These are phyloP conservation scores for Coregonus sp. DNA, from an alignment of 2,797 vertebrate species.

Conservation along the genomic window DNA sequence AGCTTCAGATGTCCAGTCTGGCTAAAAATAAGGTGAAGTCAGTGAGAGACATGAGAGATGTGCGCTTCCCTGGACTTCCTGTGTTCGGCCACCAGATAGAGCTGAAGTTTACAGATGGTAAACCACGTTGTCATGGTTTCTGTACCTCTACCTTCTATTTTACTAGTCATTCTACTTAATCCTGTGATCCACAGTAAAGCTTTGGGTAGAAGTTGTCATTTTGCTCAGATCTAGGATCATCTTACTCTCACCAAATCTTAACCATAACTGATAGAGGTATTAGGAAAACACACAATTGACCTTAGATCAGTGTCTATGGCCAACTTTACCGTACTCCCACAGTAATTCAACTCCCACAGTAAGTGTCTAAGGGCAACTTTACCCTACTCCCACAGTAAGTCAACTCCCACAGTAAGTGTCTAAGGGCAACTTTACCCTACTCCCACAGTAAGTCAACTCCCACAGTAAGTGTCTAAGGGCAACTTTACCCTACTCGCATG, in stretches of 20 bases:
- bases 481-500: neutral
- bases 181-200: neutral
- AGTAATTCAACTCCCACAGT: too few relatives aligned
- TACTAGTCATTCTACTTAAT: neutral
- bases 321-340: neutral
- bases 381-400: neutral
- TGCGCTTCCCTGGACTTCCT: slow-evolving; percentile 64
- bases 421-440: neutral
- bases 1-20: slow-evolving; percentile 50
- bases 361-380: neutral
- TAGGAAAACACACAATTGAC: neutral
- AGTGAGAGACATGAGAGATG: slow-evolving; percentile 56
- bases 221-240: neutral
- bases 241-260: neutral
- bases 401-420: neutral
- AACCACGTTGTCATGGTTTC: slow-evolving; percentile 69
- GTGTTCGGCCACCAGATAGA: slow-evolving; percentile 67
- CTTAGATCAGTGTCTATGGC: neutral
- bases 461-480: neutral
- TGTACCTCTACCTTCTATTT: slow-evolving; percentile 27
- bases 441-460: too few relatives aligned
- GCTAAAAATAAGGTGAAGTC: slow-evolving; percentile 63
- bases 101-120: slow-evolving; percentile 62
- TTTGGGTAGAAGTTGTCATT: neutral
- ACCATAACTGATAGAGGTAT: neutral